Percentiles rank a stretch among this genome's conserved stretches.
Evolutionary conservation across 2,113 vertebrate species (phyloP).

Genomic region (Ceyx margarethae): DNA sequence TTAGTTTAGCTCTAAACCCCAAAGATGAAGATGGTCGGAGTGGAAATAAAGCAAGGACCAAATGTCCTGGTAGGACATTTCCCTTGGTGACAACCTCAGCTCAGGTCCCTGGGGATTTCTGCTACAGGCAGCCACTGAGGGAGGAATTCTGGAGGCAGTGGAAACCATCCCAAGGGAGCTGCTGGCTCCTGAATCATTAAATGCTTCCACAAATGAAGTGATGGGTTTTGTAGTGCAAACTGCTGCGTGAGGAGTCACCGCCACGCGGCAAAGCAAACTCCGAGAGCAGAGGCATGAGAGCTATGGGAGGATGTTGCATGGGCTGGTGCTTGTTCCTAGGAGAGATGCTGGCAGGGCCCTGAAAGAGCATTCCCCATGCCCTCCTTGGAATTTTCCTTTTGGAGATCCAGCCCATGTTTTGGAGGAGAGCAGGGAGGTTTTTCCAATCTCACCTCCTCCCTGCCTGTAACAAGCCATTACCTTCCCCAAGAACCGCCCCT

Average conservation of each 20-base stretch:
- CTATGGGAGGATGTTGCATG: background rate
- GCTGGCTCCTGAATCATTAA: constrained; percentile 41
- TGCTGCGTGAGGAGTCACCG: background rate
- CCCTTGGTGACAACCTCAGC: background rate
- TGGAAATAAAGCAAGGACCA: background rate
- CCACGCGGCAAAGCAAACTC: background rate
- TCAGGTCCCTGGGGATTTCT: background rate
- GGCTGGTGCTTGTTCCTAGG: background rate
- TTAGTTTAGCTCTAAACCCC: background rate
- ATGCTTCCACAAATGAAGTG: background rate
- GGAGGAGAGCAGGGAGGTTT: background rate
- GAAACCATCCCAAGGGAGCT: background rate
- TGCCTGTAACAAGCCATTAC: background rate
- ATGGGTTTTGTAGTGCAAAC: background rate
- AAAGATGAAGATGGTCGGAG: fast-evolving
- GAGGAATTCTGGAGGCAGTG: constrained; percentile 38
- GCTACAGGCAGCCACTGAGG: background rate
- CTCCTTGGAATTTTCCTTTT: background rate
- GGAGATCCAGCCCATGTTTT: background rate
- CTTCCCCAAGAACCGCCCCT: background rate
- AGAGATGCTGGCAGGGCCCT: background rate
- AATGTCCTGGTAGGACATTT: background rate
- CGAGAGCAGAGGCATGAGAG: background rate
- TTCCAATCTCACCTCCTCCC: background rate
- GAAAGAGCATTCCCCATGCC: background rate